Evolutionary conservation across 2,888 invertebrate species (phyloP).

Genomic region (Xestia sexstrigata): DNA sequence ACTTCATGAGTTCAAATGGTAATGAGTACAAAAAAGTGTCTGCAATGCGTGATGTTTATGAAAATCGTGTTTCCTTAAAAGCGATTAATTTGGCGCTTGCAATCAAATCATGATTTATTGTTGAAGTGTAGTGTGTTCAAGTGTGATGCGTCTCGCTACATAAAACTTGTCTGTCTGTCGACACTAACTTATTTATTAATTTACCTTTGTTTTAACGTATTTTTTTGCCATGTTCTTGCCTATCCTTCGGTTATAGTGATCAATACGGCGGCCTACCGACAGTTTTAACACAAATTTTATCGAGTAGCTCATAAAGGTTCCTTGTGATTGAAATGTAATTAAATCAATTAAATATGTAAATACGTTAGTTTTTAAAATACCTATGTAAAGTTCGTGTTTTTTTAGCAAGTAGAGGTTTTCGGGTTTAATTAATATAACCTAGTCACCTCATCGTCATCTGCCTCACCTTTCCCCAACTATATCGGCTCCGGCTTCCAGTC

Average conservation of each 20-base stretch:
- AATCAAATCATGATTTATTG: constrained; percentile 48
- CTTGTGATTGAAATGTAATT: not conserved
- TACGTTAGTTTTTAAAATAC: not conserved
- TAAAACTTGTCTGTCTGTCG: constrained; percentile 61
- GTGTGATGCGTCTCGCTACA: constrained; percentile 55
- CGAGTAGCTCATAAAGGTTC: not conserved
- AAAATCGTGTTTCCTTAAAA: constrained; percentile 41
- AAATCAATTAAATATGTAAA: not conserved
- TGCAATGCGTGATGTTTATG: constrained; percentile 29
- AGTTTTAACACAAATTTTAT: not conserved
- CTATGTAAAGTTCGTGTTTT: no score
- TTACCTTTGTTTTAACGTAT: constrained; percentile 23
- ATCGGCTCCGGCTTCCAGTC: no score
- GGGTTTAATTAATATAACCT: no score
- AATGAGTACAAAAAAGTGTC: constrained; percentile 32
- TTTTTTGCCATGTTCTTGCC: not conserved
- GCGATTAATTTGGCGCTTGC: constrained; percentile 46
- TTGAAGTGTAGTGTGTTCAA: constrained; percentile 27
- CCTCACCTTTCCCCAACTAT: no score
- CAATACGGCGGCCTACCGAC: no score
- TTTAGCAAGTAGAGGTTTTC: no score
- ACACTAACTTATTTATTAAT: constrained; percentile 46
- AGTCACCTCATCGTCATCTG: no score
- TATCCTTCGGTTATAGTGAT: not conserved
- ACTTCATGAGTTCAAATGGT: constrained; percentile 36